phyloP scores from a whole-genome alignment of 2,113 vertebrate genomes.

The Ciconia stormi region DNA sequence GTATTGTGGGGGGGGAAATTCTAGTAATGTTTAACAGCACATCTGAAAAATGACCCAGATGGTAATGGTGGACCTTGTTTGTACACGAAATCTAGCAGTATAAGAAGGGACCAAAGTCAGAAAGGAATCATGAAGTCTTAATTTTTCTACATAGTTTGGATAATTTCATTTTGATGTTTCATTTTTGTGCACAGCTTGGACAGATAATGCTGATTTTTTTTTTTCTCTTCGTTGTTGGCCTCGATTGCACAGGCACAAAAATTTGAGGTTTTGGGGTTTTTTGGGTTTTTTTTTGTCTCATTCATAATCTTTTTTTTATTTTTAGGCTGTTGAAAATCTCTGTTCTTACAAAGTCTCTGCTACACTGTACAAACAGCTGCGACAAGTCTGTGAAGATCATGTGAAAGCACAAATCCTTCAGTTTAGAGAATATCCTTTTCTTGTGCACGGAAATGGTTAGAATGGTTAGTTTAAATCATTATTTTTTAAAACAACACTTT shows the following conservation, averaged over 20 bases:
- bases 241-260: background rate
- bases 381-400: conserved; percentile 82
- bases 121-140: background rate
- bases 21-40: background rate
- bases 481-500: background rate
- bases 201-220: background rate
- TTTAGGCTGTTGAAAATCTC: conserved; percentile 84
- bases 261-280: background rate
- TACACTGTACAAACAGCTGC: conserved; percentile 80
- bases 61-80: background rate
- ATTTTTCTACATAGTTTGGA: background rate
- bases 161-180: background rate
- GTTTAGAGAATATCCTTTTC: conserved; percentile 84
- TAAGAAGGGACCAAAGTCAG: background rate
- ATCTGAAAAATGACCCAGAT: background rate
- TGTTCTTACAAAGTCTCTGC: conserved; percentile 83
- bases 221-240: background rate
- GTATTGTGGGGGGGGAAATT: background rate
- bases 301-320: background rate
- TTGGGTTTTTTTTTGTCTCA: background rate
- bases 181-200: background rate
- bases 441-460: background rate
- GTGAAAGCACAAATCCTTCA: conserved; percentile 80
- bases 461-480: background rate
- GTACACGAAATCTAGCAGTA: background rate